Evolutionary conservation across 2,888 invertebrate genomes (phyloP), one percentile per base, ranked within the genome.

Genomic region (Mesoligia furuncula): DNA sequence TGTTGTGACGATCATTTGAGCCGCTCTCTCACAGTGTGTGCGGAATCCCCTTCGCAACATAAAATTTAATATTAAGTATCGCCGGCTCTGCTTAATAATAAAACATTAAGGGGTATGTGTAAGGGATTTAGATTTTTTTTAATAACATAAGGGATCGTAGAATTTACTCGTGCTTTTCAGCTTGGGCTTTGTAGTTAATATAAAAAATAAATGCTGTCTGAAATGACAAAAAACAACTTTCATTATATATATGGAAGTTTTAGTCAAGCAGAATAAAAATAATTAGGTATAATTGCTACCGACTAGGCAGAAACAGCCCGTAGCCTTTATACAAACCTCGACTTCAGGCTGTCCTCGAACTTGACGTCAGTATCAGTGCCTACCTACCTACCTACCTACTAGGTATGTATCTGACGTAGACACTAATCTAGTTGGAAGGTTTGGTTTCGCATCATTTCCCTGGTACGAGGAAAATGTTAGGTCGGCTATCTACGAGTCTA

Each of bases 91-190:
- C 80, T 85, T 86, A 79, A 84, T 81, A 88, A 88, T 85, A 88
- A 84, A 86, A 88, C 82, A 78, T 11, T 84, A 81, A 86, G 74
- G 87, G 87, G 73, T 72, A 80, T 86, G 86, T 75, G 75, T 82
- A 77, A 79, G 69, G 80, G 87, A 83, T 81, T 87, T 77, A 36
- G 36, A 74, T 27, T 79, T 83, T 83, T 83, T 87, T 83, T 81
- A 69, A 65, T 81, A 75, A 76, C 62, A 83, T 79, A 84, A 79
- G 70, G 73, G 70, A 75, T 74, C 67, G 67, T 78, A 69, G 69
- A 82, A 78, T 78, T 75, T 39, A 76, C 42, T 67, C 73, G 81
- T 83, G 74, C 64, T 65, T 75, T 80, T 75, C 75, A 27, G 66
- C 48, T 11, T 69, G 59, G 57, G 80, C 73, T 73, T 85, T 85